Conservation (phyloP, 2,797 vertebrate species). For the Pantherophis vulpinus region DNA sequence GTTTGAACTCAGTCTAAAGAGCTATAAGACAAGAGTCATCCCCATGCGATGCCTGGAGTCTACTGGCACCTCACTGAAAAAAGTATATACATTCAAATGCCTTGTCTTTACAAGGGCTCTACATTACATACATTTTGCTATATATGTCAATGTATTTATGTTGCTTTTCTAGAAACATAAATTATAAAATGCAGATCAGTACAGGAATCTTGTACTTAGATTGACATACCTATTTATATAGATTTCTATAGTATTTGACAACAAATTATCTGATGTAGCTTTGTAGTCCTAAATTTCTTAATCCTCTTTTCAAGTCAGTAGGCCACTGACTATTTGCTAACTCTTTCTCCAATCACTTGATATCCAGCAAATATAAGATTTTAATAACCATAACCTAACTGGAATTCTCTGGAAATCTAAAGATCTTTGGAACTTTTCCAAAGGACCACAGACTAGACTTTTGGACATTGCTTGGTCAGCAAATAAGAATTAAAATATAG, state of each 20-base stretch:
- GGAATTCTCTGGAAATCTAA: neutral
- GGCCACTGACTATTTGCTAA: slow-evolving; percentile 8
- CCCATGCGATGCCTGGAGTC: too few relatives aligned
- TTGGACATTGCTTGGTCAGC: slow-evolving; percentile 45
- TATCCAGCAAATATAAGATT: neutral
- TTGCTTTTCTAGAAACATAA: neutral
- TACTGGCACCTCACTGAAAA: too few relatives aligned
- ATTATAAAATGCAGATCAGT: neutral
- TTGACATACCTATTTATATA: neutral
- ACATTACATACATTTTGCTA: neutral
- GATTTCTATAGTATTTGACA: neutral
- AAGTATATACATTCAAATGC: neutral
- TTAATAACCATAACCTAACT: slow-evolving; percentile 23
- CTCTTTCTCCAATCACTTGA: neutral
- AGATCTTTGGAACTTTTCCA: neutral
- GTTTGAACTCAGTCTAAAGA: too few relatives aligned
- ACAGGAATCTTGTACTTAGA: neutral
- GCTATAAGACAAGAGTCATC: too few relatives aligned
- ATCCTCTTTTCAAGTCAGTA: neutral
- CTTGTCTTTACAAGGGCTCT: neutral
- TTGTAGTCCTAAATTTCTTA: neutral
- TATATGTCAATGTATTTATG: neutral
- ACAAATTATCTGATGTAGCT: neutral
- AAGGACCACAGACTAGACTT: slow-evolving; percentile 43
- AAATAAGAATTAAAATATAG: slow-evolving; percentile 40